These are phyloP conservation scores for Ceuthmochares aereus DNA, from an alignment of 2,113 vertebrate species.

Conservation along the genomic window DNA sequence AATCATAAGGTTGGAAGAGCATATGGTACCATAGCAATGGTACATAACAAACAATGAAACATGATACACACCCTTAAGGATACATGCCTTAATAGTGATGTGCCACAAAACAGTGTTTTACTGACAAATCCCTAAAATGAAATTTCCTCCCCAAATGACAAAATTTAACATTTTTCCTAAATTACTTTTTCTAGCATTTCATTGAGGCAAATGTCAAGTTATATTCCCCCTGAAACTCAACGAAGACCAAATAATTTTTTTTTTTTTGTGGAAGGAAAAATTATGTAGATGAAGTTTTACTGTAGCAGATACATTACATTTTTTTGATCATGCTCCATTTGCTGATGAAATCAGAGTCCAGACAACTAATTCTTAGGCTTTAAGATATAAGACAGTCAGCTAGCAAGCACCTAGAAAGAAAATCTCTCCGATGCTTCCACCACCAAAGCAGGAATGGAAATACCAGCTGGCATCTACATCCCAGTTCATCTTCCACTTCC, in stretches of 20 bases:
- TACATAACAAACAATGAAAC: not conserved
- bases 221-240: not conserved
- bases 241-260: not conserved
- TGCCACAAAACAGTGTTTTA: not conserved
- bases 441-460: not conserved
- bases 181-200: not conserved
- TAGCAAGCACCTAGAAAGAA: not conserved
- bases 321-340: not conserved
- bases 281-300: not conserved
- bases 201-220: not conserved
- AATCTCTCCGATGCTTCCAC: not conserved
- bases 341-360: not conserved
- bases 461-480: not conserved
- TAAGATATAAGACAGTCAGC: not conserved
- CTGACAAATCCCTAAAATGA: not conserved
- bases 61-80: not conserved
- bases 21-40: too few relatives aligned
- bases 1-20: too few relatives aligned
- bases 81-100: not conserved
- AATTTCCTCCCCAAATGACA: not conserved
- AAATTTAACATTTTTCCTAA: not conserved
- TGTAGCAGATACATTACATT: not conserved
- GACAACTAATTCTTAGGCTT: not conserved
- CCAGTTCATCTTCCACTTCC: not conserved
- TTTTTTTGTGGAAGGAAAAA: not conserved